A percentile compares a stretch with the other conserved stretches of the same genome.
These are phyloP conservation scores for Phlogophora meticulosa DNA, from an alignment of 2,888 invertebrate species.

Conservation along the genomic window DNA sequence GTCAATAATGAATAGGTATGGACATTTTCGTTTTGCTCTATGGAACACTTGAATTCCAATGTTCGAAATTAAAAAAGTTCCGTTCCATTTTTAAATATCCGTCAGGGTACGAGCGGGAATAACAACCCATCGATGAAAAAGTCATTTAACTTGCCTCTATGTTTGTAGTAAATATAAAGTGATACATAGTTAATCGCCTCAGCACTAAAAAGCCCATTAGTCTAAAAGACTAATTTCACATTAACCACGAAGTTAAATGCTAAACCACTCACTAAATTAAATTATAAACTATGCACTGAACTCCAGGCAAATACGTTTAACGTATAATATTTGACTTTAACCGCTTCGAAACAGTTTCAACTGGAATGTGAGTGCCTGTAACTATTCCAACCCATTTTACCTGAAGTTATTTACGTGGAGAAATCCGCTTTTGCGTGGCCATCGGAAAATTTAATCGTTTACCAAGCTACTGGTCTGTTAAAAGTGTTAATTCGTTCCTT, in stretches of 20 bases:
- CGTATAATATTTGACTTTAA: slow-evolving; percentile 45
- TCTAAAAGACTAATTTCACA: slow-evolving; percentile 30
- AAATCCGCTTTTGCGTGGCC: slow-evolving; percentile 29
- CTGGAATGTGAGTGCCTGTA: slow-evolving; percentile 14
- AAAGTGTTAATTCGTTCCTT: not conserved
- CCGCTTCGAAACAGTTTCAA: slow-evolving; percentile 25
- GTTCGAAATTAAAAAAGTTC: slow-evolving; percentile 6
- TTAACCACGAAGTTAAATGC: slow-evolving; percentile 33
- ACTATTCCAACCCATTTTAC: slow-evolving; percentile 35
- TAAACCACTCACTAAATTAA: slow-evolving; percentile 51
- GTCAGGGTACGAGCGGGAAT: not conserved
- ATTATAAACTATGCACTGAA: slow-evolving; percentile 38
- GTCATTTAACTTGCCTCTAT: not conserved
- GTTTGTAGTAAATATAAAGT: too few relatives aligned
- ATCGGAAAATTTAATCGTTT: slow-evolving; percentile 12
- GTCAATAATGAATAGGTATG: not conserved
- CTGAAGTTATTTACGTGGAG: slow-evolving; percentile 44
- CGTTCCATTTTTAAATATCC: slow-evolving; percentile 17
- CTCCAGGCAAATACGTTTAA: slow-evolving; percentile 34
- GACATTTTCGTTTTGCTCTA: slow-evolving; percentile 5
- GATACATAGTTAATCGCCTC: slow-evolving; percentile 4
- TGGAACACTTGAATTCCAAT: slow-evolving; percentile 1
- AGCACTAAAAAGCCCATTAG: slow-evolving; percentile 23
- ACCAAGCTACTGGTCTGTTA: not conserved
- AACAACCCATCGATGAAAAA: not conserved